Evolutionary conservation across 2,797 vertebrate species (phyloP).

Genomic region (Anabacerthia variegaticeps): DNA sequence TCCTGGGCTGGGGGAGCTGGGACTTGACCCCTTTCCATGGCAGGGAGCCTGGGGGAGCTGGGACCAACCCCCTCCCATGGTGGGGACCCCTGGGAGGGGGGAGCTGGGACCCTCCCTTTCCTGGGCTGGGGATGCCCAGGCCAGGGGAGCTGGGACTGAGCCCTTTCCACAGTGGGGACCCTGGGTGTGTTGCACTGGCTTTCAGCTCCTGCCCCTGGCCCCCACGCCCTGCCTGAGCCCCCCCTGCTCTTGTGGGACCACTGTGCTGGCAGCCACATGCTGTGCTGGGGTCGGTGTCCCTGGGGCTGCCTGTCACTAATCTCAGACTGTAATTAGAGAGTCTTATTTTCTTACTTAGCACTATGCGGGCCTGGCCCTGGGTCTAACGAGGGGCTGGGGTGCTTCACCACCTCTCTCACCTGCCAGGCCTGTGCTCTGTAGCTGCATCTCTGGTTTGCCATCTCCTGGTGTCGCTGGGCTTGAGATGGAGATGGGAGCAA

Average conservation of each 20-base stretch:
- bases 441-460: background rate
- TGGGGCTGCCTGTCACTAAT: background rate
- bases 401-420: background rate
- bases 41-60: background rate
- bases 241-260: conserved; percentile 21
- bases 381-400: background rate
- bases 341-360: conserved; percentile 65
- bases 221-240: background rate
- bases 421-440: background rate
- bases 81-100: background rate
- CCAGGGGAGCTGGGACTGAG: background rate
- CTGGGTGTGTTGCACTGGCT: background rate
- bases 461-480: background rate
- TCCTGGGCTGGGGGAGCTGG: background rate
- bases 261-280: background rate
- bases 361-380: background rate
- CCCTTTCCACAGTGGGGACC: background rate
- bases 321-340: conserved; percentile 44
- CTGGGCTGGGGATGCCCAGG: too few species aligned
- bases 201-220: background rate
- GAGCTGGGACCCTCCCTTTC: background rate
- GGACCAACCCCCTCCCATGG: background rate
- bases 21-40: background rate
- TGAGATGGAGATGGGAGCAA: background rate
- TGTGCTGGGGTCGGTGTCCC: background rate